phyloP scores from a whole-genome alignment of 1,140 invertebrate genomes.

The Harlomillsia oculata region DNA sequence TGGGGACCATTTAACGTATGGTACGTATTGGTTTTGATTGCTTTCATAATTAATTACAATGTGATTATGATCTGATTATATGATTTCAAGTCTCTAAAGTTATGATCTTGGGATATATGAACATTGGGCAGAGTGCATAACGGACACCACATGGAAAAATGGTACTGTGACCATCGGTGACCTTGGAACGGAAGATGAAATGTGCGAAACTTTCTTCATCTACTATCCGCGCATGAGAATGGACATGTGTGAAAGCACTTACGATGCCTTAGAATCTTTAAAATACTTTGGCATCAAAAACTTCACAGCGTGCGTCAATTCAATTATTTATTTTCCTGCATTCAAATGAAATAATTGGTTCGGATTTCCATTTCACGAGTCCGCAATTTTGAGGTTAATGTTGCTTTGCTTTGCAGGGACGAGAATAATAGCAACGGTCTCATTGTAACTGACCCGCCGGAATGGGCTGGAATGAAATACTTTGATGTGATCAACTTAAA shows the following conservation, averaged over 20 bases:
- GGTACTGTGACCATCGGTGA: background rate
- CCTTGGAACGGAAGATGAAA: background rate
- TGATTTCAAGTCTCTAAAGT: background rate
- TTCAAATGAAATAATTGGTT: background rate
- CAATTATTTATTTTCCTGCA: background rate
- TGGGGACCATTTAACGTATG: conserved; percentile 17
- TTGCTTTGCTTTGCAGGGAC: background rate
- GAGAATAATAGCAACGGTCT: background rate
- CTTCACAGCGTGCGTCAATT: background rate
- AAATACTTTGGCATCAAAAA: background rate
- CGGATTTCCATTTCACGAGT: background rate
- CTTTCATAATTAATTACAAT: background rate
- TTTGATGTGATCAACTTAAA: background rate
- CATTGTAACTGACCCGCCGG: background rate
- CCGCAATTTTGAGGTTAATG: background rate
- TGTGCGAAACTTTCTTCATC: background rate
- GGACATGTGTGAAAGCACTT: background rate
- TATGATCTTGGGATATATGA: background rate
- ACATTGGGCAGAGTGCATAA: background rate
- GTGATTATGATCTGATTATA: background rate
- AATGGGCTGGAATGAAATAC: background rate
- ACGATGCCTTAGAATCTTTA: background rate
- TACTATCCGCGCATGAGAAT: background rate
- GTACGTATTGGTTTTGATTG: background rate
- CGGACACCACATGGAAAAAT: background rate